Conservation (phyloP, 2,888 invertebrate species). For the Synergus laeviventris region DNA sequence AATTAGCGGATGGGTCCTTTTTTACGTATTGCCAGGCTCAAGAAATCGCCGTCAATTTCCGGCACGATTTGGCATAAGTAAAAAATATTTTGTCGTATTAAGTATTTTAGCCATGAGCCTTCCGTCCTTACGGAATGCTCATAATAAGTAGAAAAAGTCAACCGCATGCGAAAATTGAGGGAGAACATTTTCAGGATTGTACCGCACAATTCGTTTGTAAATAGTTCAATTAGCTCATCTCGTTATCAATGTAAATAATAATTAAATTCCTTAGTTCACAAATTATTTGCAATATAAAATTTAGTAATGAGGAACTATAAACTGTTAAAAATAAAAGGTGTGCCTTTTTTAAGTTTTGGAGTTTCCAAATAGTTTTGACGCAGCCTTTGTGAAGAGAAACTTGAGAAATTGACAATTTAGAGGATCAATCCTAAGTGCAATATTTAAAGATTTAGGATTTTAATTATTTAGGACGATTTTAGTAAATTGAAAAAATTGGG, state of each 20-base stretch:
- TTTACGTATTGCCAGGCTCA: slow-evolving; percentile 29
- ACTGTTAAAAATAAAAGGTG: neutral
- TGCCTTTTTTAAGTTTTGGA: neutral
- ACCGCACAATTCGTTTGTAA: slow-evolving; percentile 20
- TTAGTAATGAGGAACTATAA: neutral
- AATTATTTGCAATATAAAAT: neutral
- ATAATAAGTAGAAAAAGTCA: neutral
- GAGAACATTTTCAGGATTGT: slow-evolving; percentile 17
- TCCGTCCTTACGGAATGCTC: neutral
- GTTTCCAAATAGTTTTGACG: neutral
- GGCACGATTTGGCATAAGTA: slow-evolving; percentile 23
- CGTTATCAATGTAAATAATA: slow-evolving; percentile 6
- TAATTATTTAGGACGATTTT: neutral
- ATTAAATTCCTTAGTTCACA: neutral
- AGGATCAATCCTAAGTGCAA: neutral
- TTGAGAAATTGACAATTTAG: neutral
- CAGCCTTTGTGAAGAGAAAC: neutral
- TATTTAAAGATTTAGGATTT: neutral
- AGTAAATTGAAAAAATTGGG: neutral
- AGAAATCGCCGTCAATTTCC: slow-evolving; percentile 20
- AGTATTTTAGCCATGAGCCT: slow-evolving; percentile 9
- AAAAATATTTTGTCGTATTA: slow-evolving; percentile 11
- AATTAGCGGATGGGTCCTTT: slow-evolving; percentile 24
- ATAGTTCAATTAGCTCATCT: slow-evolving; percentile 9
- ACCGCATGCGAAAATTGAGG: slow-evolving; percentile 4